Conservation (phyloP, 2,888 invertebrate genomes). For the Podabrus alpinus region DNA sequence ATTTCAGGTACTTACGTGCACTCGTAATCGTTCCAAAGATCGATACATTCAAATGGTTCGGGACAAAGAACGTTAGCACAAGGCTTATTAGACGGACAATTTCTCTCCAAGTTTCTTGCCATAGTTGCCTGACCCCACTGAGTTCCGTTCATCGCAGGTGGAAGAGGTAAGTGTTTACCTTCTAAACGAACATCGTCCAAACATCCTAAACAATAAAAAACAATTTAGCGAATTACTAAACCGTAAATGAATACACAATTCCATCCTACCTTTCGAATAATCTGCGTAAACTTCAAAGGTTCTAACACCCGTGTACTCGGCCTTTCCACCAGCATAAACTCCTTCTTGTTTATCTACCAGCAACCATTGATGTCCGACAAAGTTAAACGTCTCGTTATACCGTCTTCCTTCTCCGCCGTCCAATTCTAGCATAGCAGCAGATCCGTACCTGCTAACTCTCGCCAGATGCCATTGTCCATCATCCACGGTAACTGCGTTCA, state of each 20-base stretch:
- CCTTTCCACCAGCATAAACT: constrained; percentile 94
- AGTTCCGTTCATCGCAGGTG: constrained; percentile 92
- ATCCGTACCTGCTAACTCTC: constrained; percentile 87
- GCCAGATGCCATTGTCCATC: constrained; percentile 98
- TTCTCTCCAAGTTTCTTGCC: constrained; percentile 87
- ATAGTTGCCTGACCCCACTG: constrained; percentile 96
- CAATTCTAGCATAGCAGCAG: constrained; percentile 87
- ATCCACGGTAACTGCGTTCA: constrained; percentile 87
- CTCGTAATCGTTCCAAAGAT: constrained; percentile 97
- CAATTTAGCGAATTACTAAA: neutral
- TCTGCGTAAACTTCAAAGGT: constrained; percentile 94
- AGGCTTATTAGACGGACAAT: constrained; percentile 93
- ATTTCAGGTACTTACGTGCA: constrained; percentile 84
- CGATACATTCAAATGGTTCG: constrained; percentile 92
- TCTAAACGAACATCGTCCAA: constrained; percentile 86
- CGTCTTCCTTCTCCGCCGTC: constrained; percentile 94
- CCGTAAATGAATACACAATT: neutral
- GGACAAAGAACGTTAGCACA: constrained; percentile 94
- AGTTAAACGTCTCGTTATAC: constrained; percentile 90
- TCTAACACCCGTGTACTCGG: constrained; percentile 90
- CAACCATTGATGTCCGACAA: constrained; percentile 90
- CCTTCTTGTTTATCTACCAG: constrained; percentile 93
- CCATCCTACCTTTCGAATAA: constrained; percentile 80
- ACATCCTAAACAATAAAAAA: constrained; percentile 62
- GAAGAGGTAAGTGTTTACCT: constrained; percentile 91